A percentile compares a stretch with the other conserved stretches of the same genome.
These are phyloP conservation scores for Sinopyrophorus schimmeli DNA, from an alignment of 2,888 invertebrate species.

Conservation along the genomic window DNA sequence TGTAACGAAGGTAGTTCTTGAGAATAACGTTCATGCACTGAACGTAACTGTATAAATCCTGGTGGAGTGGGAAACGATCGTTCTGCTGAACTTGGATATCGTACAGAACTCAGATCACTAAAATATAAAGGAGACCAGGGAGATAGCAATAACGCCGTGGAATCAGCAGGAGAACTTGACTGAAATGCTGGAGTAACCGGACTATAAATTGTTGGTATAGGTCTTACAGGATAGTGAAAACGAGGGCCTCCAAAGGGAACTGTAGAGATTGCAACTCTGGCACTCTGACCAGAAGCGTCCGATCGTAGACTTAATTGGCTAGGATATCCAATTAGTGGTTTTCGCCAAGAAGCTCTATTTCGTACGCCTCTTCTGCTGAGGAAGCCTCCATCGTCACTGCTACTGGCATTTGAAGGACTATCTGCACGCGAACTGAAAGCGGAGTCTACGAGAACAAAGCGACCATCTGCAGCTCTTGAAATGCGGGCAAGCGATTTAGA, in stretches of 20 bases:
- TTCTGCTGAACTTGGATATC: slow-evolving; percentile 77
- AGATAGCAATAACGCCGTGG: slow-evolving; percentile 62
- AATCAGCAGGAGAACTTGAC: slow-evolving; percentile 68
- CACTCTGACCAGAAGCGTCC: slow-evolving; percentile 65
- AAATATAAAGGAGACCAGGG: slow-evolving; percentile 77
- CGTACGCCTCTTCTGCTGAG: slow-evolving; percentile 63
- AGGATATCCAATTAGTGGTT: slow-evolving; percentile 66
- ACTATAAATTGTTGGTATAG: slow-evolving; percentile 53
- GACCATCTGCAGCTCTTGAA: slow-evolving; percentile 73
- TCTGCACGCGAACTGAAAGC: slow-evolving; percentile 59
- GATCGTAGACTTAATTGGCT: slow-evolving; percentile 70
- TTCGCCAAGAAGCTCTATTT: slow-evolving; percentile 66
- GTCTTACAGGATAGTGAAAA: slow-evolving; percentile 51
- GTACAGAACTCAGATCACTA: slow-evolving; percentile 85
- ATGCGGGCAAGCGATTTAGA: slow-evolving; percentile 64
- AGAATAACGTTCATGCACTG: slow-evolving; percentile 69
- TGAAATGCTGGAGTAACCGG: slow-evolving; percentile 62
- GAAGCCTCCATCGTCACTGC: slow-evolving; percentile 85
- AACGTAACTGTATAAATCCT: slow-evolving; percentile 66
- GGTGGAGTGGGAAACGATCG: slow-evolving; percentile 78
- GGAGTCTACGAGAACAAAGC: slow-evolving; percentile 67
- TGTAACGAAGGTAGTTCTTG: slow-evolving; percentile 73
- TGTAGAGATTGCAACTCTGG: slow-evolving; percentile 47
- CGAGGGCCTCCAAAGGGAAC: slow-evolving; percentile 39
- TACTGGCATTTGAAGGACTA: slow-evolving; percentile 63